Percentiles rank a stretch among this genome's conserved stretches.
These are phyloP conservation scores for Scomber colias DNA, from an alignment of 2,113 vertebrate species.

Conservation along the genomic window DNA sequence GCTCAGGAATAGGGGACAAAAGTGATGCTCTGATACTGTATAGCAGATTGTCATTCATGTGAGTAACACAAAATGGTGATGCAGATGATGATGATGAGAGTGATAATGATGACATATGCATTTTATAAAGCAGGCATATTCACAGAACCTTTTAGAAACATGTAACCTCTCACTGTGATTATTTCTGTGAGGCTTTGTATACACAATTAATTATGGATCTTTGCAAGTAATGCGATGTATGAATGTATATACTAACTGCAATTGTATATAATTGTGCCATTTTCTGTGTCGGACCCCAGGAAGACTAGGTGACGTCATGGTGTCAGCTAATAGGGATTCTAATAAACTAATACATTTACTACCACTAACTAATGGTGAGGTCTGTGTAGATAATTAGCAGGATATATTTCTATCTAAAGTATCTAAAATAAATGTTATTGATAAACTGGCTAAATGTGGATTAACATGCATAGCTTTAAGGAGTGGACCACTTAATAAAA, in stretches of 20 bases:
- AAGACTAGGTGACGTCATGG: no score
- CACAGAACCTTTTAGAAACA: slow-evolving; percentile 24
- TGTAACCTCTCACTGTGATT: background rate
- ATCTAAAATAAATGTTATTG: background rate
- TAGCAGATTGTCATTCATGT: slow-evolving; percentile 58
- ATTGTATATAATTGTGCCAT: no score
- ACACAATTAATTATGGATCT: no score
- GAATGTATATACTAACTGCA: no score
- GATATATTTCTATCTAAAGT: background rate
- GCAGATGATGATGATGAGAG: slow-evolving; percentile 35
- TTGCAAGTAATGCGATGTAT: no score
- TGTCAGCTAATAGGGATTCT: no score
- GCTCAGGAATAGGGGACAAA: slow-evolving; percentile 58
- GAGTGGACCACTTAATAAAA: no score
- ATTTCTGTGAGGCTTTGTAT: background rate
- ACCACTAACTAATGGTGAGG: background rate
- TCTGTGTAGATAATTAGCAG: background rate
- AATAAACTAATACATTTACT: no score
- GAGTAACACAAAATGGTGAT: slow-evolving; percentile 55
- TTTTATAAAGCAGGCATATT: slow-evolving; percentile 24
- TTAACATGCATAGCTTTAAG: background rate
- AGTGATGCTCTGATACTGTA: slow-evolving; percentile 54
- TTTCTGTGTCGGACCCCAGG: no score
- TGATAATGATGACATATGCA: slow-evolving; percentile 51
- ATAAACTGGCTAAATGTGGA: background rate